Base-by-base conservation (phyloP, 2,888 invertebrate species). In the Thelaira solivaga region DNA sequence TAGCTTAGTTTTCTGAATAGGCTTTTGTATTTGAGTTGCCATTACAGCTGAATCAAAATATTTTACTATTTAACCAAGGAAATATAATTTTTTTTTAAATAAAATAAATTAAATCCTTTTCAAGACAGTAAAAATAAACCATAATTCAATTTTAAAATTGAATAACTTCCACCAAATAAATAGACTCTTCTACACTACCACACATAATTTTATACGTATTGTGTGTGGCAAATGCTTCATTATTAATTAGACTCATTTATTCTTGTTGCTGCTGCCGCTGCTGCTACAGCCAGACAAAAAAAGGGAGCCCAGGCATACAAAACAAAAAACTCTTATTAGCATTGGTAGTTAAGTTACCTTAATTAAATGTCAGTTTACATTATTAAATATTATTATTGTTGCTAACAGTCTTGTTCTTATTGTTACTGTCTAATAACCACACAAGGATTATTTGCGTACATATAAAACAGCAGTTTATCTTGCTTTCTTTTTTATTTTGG, bases 231-330 rank as follows among this genome's bases (percentile, higher is more conserved):
- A 88, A 88, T 87, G 85, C 86, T 84, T 86, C 87, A 86, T 88
- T 88, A 88, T 88, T 88, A 88, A 88, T 88, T 88, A 87, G 85
- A 84, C 87, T 87, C 86, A 87, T 87, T 86, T 86, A 83, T 78
- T 72, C 51, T 45, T 67, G 71, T 64, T 72, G 26, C 13, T 65
- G 47, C 45, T 29, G 36, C 29, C n/a, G 18, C 39, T 39, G 49
- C 57, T 16, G 45, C n/a, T n/a, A n/a, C n/a, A n/a, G n/a, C n/a
- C n/a, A n/a, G n/a, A n/a, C n/a, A n/a, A n/a, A n/a, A n/a, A n/a
- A 43, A 47, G 74, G 78, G 64, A 65, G 64, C 1, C 59, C 18
- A 29, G 16, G n/a, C n/a, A n/a, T n/a, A n/a, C n/a, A n/a, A 57
- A 73, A 65, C 51, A 49, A 67, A 67, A 76, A 75, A 61, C 53